Conservation (phyloP, 2,888 invertebrate species). For the Willowsia nigromaculata region DNA sequence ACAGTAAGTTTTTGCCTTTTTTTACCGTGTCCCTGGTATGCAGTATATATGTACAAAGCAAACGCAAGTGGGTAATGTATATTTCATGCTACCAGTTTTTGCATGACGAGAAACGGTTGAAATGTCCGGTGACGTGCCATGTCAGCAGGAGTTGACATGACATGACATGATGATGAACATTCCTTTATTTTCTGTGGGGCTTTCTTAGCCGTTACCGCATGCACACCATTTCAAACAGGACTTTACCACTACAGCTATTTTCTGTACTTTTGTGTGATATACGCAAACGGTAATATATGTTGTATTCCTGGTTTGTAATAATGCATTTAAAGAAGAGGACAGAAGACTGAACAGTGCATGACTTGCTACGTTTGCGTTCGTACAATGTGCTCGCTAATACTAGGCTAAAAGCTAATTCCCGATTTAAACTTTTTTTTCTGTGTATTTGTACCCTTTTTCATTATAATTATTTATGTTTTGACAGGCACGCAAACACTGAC, state of each 20-base stretch:
- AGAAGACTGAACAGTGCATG: neutral
- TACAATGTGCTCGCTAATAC: neutral
- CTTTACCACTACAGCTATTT: neutral
- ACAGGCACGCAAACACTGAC: slow-evolving; percentile 65
- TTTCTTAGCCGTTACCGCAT: slow-evolving; percentile 39
- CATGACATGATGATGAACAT: slow-evolving; percentile 69
- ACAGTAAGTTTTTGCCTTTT: neutral
- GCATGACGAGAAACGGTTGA: slow-evolving; percentile 69
- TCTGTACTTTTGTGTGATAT: neutral
- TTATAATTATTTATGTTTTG: slow-evolving; percentile 62
- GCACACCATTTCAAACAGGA: neutral
- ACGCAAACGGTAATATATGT: too few species aligned
- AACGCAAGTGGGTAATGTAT: neutral
- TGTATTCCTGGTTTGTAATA: too few species aligned
- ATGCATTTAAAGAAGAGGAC: too few species aligned
- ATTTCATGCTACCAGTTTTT: slow-evolving; percentile 67
- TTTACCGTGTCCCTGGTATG: neutral
- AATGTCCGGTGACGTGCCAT: slow-evolving; percentile 68
- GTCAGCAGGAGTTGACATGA: slow-evolving; percentile 70
- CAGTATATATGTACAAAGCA: too few species aligned
- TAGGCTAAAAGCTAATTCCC: slow-evolving; percentile 51
- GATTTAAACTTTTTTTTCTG: slow-evolving; percentile 52
- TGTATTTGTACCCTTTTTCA: slow-evolving; percentile 41
- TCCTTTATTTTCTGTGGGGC: slow-evolving; percentile 61
- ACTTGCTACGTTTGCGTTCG: neutral